Evolutionary conservation across 2,113 vertebrate genomes (phyloP), one percentile per base, ranked within the genome.

Genomic region (Bujurquina vittata): DNA sequence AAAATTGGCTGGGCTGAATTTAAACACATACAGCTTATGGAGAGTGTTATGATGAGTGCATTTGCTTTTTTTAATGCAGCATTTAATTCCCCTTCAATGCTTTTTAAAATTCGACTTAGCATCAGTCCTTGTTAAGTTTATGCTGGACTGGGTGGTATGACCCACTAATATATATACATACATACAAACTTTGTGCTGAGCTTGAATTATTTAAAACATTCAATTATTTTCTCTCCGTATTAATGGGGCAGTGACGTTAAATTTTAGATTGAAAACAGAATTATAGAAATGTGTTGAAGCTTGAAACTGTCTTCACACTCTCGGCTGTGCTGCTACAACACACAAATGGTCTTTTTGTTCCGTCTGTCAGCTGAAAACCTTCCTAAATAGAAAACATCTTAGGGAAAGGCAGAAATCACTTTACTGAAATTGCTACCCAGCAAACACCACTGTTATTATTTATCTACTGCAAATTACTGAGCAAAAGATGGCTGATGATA

Each of bases 11-110:
- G 9, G 54, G 14, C 26, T 52, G 33, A 74, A 55, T 79, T 40
- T 82, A 77, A 81, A 87, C 81, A 74, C 61, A 58, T 82, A 26
- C 80, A 58, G 58, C 69, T 75, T 78, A 73, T 29, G 26, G 65
- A 84, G 55, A 57, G 43, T 15, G n/a, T 62, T 46, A 55, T 81
- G 22, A 54, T 29, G 57, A 26, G 59, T 3, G 8, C 31, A 31
- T 31, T 31, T 31, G 31, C 31, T 9, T 62, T 75, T 31, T 31
- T 31, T 31, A 31, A 31, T 31, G 31, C 31, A 31, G 5, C 31
- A 31, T 31, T 31, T 26, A 26, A 26, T 26, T 2, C 26, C 26
- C 26, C 26, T 26, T 26, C 26, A 26, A 26, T 26, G 26, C 26
- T 2, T 26, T 26, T 26, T 26, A 26, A 26, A 26, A 26, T 26